Conservation (phyloP, 2,797 vertebrate genomes). For the Clarias fuscus region DNA sequence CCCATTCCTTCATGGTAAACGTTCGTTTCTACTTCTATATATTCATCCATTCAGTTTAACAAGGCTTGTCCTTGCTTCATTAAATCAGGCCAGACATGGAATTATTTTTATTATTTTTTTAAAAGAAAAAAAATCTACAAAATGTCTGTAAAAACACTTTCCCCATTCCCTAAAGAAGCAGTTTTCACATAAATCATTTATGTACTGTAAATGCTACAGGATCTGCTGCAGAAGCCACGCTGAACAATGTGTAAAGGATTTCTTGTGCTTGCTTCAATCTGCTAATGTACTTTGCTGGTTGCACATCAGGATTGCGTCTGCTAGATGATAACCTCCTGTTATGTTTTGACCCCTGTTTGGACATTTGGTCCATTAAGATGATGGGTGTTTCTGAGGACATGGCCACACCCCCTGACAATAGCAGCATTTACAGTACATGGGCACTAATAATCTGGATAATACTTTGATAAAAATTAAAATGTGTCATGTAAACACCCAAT, state of each 20-base stretch:
- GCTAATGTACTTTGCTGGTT: background rate
- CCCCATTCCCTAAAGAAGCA: background rate
- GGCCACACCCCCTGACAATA: background rate
- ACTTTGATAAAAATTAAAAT: too few species aligned
- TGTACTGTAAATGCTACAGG: background rate
- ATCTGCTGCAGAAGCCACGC: background rate
- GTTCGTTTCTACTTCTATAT: background rate
- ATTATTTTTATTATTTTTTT: too few species aligned
- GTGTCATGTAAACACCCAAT: too few species aligned
- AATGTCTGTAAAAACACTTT: background rate
- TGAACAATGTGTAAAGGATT: background rate
- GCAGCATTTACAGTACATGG: too few species aligned
- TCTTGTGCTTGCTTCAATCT: background rate
- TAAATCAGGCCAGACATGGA: background rate
- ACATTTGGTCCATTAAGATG: background rate
- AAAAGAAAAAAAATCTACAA: background rate
- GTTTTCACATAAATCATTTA: background rate
- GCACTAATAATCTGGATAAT: too few species aligned
- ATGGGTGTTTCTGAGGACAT: background rate
- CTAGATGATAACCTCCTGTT: background rate
- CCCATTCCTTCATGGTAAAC: background rate
- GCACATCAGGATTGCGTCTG: background rate
- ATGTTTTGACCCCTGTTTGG: too few species aligned
- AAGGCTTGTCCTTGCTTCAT: background rate
- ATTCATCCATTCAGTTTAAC: background rate